Base-by-base conservation (phyloP, 2,113 vertebrate species). In the Petaurus breviceps region DNA sequence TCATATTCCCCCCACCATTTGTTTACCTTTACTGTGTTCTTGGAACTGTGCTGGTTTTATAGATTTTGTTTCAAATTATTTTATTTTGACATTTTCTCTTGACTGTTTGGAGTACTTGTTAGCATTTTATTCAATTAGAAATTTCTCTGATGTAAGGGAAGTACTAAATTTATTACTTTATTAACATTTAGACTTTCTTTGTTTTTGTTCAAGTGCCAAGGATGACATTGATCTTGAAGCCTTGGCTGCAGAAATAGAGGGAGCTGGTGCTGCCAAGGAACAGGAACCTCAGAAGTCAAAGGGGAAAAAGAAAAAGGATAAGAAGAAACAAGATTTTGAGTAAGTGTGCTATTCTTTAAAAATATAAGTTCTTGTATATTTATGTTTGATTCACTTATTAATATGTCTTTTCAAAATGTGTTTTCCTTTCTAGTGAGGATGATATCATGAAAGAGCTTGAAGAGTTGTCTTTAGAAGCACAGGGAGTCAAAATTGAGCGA, bases 381-480 rank as follows among this genome's bases (percentile, higher is more conserved):
- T 95, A 25, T 23, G 92, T 57, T 77, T 96, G 26, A n/a, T 93
- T 96, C 12, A 49, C 9, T 95, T 98, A 43, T 91, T 96, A 97
- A 97, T 84, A 11, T 28, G 91, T 0, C 96, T 92, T 90, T 52
- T 97, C 16, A 98, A 95, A 92, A 94, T 89, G 49, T 49, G 0
- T 95, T 97, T 97, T 94, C 96, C 93, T 89, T 99, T 99, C 92
- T 99, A 99, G 99, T 96, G 99, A 99, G 99, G 99, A 99, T 91
- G 99, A 99, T 97, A 99, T 99, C 98, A 98, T 99, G 97, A 99
- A 99, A 98, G 99, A 99, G 97, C 97, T 99, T 96, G 99, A 99
- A 98, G 99, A 99, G 92, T 98, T 99, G 89, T 99, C 99, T 92
- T 91, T 99, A 97, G 99, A 99, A 98, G 98, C 98, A 0, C 99